Percentiles rank a stretch among this genome's conserved stretches.
These are phyloP conservation scores for Papilio helenus DNA, from an alignment of 1,140 invertebrate species.

Conservation along the genomic window DNA sequence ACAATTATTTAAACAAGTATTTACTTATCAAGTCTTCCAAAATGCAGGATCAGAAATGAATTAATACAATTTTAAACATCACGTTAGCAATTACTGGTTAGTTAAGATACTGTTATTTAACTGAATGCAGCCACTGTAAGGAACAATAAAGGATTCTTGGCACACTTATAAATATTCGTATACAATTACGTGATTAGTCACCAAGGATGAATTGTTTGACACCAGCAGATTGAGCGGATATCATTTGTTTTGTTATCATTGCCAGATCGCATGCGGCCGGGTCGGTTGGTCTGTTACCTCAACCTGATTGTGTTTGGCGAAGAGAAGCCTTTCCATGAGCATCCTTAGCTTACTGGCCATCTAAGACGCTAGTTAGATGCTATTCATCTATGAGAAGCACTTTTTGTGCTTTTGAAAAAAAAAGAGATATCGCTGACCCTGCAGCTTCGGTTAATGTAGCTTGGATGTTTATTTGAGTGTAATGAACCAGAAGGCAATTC, in stretches of 20 bases:
- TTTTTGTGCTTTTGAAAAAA: too few species aligned
- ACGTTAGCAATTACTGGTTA: neutral
- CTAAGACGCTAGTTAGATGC: too few species aligned
- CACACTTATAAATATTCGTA: neutral
- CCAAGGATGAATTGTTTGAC: neutral
- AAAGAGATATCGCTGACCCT: too few species aligned
- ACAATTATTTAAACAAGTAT: too few species aligned
- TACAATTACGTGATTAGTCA: neutral
- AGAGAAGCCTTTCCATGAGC: too few species aligned
- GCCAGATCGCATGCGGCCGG: neutral
- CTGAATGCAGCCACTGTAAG: neutral
- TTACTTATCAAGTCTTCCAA: too few species aligned
- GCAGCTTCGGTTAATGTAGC: too few species aligned
- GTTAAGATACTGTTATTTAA: neutral
- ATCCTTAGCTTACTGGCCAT: too few species aligned
- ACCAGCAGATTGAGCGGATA: neutral
- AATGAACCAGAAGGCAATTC: too few species aligned
- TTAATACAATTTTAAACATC: neutral
- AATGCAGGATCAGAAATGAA: neutral
- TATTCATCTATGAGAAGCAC: too few species aligned
- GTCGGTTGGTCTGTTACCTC: neutral
- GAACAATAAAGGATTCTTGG: constrained; percentile 2
- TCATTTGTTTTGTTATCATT: neutral
- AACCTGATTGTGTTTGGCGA: too few species aligned
- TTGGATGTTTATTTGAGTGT: too few species aligned